These are phyloP conservation scores for Corapipo altera DNA, from an alignment of 2,113 vertebrate species.

Conservation along the genomic window DNA sequence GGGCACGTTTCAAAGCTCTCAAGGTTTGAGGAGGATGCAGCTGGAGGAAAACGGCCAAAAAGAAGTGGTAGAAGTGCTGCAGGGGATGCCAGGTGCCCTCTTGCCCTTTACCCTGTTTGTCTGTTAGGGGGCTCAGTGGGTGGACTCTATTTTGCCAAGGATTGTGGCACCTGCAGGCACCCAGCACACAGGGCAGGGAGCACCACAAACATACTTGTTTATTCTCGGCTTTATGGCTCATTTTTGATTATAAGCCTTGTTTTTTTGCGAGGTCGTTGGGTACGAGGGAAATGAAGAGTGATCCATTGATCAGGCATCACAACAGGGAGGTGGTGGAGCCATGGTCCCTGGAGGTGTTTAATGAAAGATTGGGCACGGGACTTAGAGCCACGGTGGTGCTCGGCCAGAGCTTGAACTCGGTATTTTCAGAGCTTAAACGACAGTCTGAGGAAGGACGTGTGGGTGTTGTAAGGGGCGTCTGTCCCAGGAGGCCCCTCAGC, in stretches of 20 bases:
- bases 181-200: accelerated
- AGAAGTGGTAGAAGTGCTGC: accelerated
- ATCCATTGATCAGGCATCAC: not conserved
- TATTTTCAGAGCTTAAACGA: no score
- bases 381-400: not conserved
- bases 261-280: not conserved
- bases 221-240: not conserved
- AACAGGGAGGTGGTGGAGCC: not conserved
- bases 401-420: not conserved
- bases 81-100: not conserved
- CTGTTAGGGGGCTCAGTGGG: no score
- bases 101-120: accelerated
- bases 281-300: not conserved
- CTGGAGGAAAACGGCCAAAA: not conserved
- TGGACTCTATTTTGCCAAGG: accelerated
- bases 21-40: accelerated
- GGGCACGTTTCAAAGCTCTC: not conserved
- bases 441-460: not conserved
- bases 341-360: not conserved
- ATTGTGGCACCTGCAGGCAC: accelerated
- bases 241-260: not conserved
- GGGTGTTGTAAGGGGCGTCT: not conserved
- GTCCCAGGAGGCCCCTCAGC: no score
- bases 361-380: not conserved
- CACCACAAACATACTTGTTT: not conserved